Evolutionary conservation across 2,797 vertebrate species (phyloP), one percentile per base, ranked within the genome.

Genomic region (Bryconaethiops microstoma): DNA sequence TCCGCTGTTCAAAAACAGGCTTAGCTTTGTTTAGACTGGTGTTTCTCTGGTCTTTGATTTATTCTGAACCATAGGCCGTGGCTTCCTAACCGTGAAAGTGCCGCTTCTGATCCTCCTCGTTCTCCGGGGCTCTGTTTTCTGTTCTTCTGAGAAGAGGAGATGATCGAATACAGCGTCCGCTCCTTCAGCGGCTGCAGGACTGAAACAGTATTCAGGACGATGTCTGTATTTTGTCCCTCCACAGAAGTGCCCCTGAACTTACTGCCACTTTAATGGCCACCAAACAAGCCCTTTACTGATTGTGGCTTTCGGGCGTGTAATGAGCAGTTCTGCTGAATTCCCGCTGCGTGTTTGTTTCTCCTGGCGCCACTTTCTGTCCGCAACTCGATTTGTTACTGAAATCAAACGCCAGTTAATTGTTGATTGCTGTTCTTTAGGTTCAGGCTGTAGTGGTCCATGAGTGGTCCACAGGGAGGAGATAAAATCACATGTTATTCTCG

Each of bases 1-100:
- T 29, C 35, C 3, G 48, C 19, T 70, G 50, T 73, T 86, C 74
- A 78, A 77, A 84, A 39, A 40, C 54, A 13, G 19, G 16, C 71
- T 68, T 29, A 75, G 7, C 19, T 12, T 10, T 79, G 16, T 81
- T 80, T 63, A 63, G 21, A 71, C 21, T 42, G 23, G 54, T 21
- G 0, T 78, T 25, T 19, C 25, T 83, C 17, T n/a, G 40, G 25
- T 55, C 23, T 77, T 76, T 52, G 7, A 48, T 65, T 7, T 4
- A 17, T 16, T 48, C 9, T 69, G 63, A 78, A 71, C 29, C 50
- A 39, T 19, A 45, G 40, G 10, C 17, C 10, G 39, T 23, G 6
- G 65, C 21, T 23, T 25, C 23, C 23, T 6, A 12, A 50, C 16
- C 45, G 8, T 4, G 5, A 25, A 5, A 70, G 29, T 52, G n/a